Percentiles rank a stretch among this genome's conserved stretches.
phyloP scores from a whole-genome alignment of 2,888 invertebrate genomes.

The Acanthacorydalis orientalis region DNA sequence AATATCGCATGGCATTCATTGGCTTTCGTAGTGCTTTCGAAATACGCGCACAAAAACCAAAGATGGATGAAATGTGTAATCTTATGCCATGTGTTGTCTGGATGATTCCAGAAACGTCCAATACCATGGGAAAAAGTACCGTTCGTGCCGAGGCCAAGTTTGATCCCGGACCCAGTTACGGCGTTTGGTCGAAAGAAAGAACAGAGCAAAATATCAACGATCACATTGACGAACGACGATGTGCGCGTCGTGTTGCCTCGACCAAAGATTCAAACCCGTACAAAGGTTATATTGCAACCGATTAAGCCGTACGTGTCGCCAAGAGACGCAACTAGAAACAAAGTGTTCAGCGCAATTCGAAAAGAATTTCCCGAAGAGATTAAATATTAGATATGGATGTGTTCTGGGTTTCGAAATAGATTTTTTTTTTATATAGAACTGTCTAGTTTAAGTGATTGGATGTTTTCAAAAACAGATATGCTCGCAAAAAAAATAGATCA shows the following conservation, averaged over 20 bases:
- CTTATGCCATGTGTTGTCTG: not conserved
- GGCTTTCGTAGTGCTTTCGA: not conserved
- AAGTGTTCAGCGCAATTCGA: slow-evolving; percentile 39
- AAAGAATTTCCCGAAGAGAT: slow-evolving; percentile 28
- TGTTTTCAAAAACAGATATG: too few species aligned
- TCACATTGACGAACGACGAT: slow-evolving; percentile 17
- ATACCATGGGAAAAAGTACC: slow-evolving; percentile 84
- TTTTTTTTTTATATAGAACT: too few species aligned
- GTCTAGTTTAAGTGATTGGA: too few species aligned
- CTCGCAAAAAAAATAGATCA: too few species aligned
- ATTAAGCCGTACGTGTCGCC: slow-evolving; percentile 51
- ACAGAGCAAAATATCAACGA: slow-evolving; percentile 20
- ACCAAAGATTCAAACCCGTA: slow-evolving; percentile 15
- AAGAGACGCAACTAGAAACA: slow-evolving; percentile 45
- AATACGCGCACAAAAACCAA: not conserved
- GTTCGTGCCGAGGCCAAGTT: slow-evolving; percentile 68
- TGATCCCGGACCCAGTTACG: slow-evolving; percentile 70
- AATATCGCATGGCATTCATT: too few species aligned
- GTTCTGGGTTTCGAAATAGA: too few species aligned
- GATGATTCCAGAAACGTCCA: slow-evolving; percentile 50
- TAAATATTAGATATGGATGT: not conserved
- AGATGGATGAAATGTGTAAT: slow-evolving; percentile 3
- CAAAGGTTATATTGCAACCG: slow-evolving; percentile 38
- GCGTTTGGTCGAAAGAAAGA: slow-evolving; percentile 54
- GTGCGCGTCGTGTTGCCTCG: not conserved